Conservation (phyloP, 1,140 invertebrate species). For the Leptopilina clavipes region DNA sequence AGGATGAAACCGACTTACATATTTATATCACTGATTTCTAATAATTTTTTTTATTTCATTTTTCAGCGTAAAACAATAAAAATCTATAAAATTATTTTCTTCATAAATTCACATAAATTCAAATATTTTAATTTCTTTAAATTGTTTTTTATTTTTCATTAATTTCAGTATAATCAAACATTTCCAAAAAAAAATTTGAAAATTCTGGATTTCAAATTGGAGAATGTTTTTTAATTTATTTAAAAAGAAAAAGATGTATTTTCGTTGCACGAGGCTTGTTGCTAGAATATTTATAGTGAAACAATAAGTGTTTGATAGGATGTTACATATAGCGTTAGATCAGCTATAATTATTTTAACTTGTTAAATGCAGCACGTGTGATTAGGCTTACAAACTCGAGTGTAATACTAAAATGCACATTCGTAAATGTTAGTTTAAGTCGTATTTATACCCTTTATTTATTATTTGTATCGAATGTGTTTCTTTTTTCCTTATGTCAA, state of each 20-base stretch:
- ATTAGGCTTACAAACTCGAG: not conserved
- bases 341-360: constrained; percentile 30
- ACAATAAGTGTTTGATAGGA: constrained; percentile 32
- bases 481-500: not conserved
- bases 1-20: too few species aligned
- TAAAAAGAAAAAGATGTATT: not conserved
- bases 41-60: too few species aligned
- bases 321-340: constrained; percentile 24
- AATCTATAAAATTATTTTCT: too few species aligned
- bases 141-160: not conserved
- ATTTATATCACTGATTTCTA: too few species aligned
- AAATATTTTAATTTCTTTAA: not conserved
- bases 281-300: constrained; percentile 12
- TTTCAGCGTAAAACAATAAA: too few species aligned
- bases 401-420: constrained; percentile 8
- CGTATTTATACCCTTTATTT: not conserved
- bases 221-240: constrained; percentile 7
- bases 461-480: not conserved
- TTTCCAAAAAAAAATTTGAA: too few species aligned
- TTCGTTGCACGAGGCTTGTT: constrained; percentile 24
- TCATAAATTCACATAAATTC: too few species aligned
- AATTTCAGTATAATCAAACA: not conserved
- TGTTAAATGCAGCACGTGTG: constrained; percentile 24
- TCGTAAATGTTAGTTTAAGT: constrained; percentile 1
- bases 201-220: not conserved